Conservation (phyloP, 2,797 vertebrate genomes). For the Pseudocheirus occidentalis region DNA sequence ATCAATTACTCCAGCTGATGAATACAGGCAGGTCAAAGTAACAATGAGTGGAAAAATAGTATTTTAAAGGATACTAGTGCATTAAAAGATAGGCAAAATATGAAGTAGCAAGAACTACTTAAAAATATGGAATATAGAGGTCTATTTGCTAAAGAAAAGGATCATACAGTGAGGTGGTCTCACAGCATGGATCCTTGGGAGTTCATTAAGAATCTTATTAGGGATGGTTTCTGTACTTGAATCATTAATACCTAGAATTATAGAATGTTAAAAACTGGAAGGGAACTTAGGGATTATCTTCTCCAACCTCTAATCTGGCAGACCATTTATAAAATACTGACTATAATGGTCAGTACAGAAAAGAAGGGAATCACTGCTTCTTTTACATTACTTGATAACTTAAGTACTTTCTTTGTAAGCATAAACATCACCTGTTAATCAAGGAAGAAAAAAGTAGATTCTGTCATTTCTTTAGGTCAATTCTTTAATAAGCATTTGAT, state of each 20-base stretch:
- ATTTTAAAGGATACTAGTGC: background rate
- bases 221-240: background rate
- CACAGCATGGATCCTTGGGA: background rate
- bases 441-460: slow-evolving; percentile 19
- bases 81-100: background rate
- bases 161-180: background rate
- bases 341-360: background rate
- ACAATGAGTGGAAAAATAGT: background rate
- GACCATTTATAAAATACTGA: background rate
- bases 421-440: slow-evolving; percentile 34
- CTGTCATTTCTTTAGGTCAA: background rate
- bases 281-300: slow-evolving; percentile 9
- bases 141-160: background rate
- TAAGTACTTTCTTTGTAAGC: background rate
- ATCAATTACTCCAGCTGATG: background rate
- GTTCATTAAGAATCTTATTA: background rate
- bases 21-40: background rate
- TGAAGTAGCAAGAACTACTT: background rate
- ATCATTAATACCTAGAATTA: background rate
- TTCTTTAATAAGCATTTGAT: slow-evolving; percentile 38
- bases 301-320: background rate
- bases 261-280: background rate
- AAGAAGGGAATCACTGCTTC: slow-evolving; percentile 6
- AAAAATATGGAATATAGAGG: too few species aligned
- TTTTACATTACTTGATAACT: slow-evolving; percentile 17